Base-by-base conservation (phyloP, 1,140 invertebrate genomes). In the Antheraea mylitta region DNA sequence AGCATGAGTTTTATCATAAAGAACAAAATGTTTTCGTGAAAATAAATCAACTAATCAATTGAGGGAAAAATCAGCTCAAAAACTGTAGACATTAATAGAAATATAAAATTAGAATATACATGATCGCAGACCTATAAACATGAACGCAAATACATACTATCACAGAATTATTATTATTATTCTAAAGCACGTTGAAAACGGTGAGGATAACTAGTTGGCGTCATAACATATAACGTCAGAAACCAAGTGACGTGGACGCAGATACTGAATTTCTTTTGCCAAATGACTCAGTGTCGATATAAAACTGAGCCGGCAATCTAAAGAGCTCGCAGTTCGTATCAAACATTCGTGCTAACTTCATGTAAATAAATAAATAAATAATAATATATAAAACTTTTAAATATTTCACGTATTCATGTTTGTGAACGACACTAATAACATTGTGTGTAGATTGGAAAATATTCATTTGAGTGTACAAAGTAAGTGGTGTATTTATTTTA, bases 221-320 rank as follows among this genome's bases (percentile, higher is more conserved):
- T 89, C 87, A 89, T 77, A 71, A 60, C 68, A 63, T 58, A 71
- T 72, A 66, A 82, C 89, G 89, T 91, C 88, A 91, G 82, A 48
- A 66, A 69, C 48, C 71, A 38, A 71, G 74, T 86, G 85, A 87
- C 85, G 87, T 82, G 70, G 76, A 69, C 67, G 53, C 42, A 73
- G 66, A 67, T 77, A 72, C 10, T 11, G 74, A 78, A 73, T 72
- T 78, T 66, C 74, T 78, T 79, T 82, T 87, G 86, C 87, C 87
- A 91, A 91, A 76, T 86, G 86, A 89, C 67, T 91, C 89, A 89
- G 72, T 60, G 67, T 68, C 70, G 62, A 83, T 89, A 89, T 89
- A 91, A 90, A 82, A 82, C 77, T 69, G 64, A 69, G 66, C 69
- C 64, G 63, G 63, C 66, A 72, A 66, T 75, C 73, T 72, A 63